Conservation (phyloP, 2,888 invertebrate species). For the Tanytarsus gracilentus region DNA sequence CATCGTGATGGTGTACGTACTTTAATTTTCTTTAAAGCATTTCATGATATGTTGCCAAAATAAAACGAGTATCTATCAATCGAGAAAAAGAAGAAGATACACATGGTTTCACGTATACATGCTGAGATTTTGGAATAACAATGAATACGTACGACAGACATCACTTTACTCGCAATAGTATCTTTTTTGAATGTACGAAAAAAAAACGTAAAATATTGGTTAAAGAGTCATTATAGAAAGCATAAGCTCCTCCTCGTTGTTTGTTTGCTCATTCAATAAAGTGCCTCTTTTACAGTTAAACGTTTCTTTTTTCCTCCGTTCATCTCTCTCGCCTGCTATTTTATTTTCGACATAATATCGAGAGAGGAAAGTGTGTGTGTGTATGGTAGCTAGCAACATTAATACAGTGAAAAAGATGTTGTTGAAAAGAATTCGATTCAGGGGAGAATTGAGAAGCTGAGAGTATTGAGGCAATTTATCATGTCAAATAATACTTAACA, state of each 20-base stretch:
- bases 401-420: no score
- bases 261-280: conserved; percentile 29
- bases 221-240: conserved; percentile 28
- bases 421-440: neutral
- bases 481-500: conserved; percentile 29
- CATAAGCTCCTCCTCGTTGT: conserved; percentile 29
- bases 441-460: neutral
- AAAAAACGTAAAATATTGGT: conserved; percentile 18
- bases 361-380: neutral
- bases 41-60: conserved; percentile 13
- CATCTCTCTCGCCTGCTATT: neutral
- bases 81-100: neutral
- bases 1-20: neutral
- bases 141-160: neutral
- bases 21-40: conserved; percentile 17
- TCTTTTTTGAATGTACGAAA: no score
- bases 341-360: neutral
- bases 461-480: conserved; percentile 24
- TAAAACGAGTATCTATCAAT: neutral
- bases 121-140: neutral
- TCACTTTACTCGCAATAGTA: neutral
- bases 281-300: conserved; percentile 29
- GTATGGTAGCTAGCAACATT: no score
- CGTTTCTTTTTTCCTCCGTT: conserved; percentile 16
- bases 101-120: neutral